phyloP scores from a whole-genome alignment of 1,140 invertebrate genomes.

The Macrobrachium nipponense region DNA sequence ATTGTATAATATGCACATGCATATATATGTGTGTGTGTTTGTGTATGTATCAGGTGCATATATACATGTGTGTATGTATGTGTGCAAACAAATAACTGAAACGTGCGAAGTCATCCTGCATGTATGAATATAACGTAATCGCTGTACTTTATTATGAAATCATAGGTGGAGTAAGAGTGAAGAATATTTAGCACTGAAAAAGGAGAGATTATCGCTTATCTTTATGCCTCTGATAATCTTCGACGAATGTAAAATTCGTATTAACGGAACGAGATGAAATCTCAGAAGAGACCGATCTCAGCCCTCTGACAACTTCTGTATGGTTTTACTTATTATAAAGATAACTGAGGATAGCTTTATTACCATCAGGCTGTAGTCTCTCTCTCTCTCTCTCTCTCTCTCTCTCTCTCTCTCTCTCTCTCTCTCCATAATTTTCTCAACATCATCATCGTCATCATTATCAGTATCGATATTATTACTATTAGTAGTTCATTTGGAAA shows the following conservation, averaged over 20 bases:
- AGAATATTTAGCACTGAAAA: too few relatives aligned
- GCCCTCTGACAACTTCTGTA: not conserved
- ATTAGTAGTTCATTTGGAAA: too few relatives aligned
- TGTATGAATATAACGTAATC: not conserved
- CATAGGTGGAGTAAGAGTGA: too few relatives aligned
- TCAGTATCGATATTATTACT: too few relatives aligned
- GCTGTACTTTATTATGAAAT: not conserved
- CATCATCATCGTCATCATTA: too few relatives aligned
- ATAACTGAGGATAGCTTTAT: too few relatives aligned
- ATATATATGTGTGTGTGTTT: conserved; percentile 17
- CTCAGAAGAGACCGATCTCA: too few relatives aligned
- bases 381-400: conserved; percentile 13
- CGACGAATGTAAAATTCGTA: too few relatives aligned
- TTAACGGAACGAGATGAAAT: too few relatives aligned
- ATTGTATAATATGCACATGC: not conserved
- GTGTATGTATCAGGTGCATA: not conserved
- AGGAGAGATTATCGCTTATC: too few relatives aligned
- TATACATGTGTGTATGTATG: conserved; percentile 6
- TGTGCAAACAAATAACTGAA: not conserved
- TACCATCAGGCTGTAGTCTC: not conserved
- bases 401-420: not conserved
- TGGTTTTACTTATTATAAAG: not conserved
- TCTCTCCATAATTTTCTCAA: not conserved
- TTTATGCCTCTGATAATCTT: too few relatives aligned
- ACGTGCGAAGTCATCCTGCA: not conserved